Percentiles rank a stretch among this genome's conserved stretches.
Conservation (phyloP, 2,113 vertebrate genomes). For the Pogonocichla stellata region DNA sequence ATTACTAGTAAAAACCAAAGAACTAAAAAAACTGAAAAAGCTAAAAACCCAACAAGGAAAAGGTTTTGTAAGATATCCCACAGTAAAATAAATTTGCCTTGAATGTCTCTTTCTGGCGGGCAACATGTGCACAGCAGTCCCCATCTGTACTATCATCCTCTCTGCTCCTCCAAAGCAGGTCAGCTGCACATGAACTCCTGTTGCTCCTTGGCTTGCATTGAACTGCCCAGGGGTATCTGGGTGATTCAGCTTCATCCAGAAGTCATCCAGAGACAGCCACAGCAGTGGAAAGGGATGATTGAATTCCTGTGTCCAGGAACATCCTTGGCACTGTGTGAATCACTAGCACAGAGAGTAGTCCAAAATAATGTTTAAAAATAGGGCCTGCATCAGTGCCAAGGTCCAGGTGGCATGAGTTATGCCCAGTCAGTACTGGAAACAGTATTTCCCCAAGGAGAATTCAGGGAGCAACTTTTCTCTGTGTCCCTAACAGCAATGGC, state of each 20-base stretch:
- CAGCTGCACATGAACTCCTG: background rate
- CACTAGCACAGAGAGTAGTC: background rate
- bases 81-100: background rate
- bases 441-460: background rate
- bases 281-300: background rate
- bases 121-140: background rate
- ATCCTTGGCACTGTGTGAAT: background rate
- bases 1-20: background rate
- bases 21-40: background rate
- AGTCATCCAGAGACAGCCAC: background rate
- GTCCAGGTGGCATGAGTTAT: background rate
- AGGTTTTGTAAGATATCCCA: background rate
- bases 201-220: background rate
- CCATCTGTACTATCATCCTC: background rate
- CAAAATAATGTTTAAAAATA: slow-evolving; percentile 9
- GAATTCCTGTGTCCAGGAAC: background rate
- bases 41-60: background rate
- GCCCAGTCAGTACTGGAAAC: background rate
- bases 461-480: background rate
- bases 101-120: background rate
- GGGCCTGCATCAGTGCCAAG: background rate
- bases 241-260: background rate
- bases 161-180: background rate
- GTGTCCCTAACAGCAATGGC: background rate
- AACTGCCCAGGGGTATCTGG: background rate